Percentiles rank a stretch among this genome's conserved stretches.
Conservation (phyloP, 2,113 vertebrate genomes). For the Malaclemys terrapin region DNA sequence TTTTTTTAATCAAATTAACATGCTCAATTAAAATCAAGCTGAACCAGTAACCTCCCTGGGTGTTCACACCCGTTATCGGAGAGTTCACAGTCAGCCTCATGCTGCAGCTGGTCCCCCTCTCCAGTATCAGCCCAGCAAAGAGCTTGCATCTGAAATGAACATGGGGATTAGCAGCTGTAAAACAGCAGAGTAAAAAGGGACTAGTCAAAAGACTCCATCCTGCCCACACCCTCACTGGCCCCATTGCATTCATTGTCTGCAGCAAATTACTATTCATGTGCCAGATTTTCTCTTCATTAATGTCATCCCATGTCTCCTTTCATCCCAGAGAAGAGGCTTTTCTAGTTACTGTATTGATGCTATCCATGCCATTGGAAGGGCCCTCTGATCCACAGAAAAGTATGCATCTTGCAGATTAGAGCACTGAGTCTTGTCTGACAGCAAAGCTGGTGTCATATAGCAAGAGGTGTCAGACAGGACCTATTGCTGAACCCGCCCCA, state of each 20-base stretch:
- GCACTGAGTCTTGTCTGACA: not conserved
- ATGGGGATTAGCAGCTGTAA: not conserved
- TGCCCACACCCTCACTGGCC: not conserved
- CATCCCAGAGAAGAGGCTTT: slow-evolving; percentile 3
- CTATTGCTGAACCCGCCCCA: not conserved
- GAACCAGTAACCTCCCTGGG: accelerated
- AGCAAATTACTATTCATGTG: not conserved
- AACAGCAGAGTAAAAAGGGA: not conserved
- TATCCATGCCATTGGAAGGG: not conserved
- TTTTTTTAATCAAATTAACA: accelerated
- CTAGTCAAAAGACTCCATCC: not conserved
- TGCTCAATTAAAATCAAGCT: not conserved
- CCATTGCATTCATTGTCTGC: not conserved
- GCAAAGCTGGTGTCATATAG: not conserved
- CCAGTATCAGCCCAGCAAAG: not conserved
- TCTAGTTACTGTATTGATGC: slow-evolving; percentile 10
- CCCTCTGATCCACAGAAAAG: not conserved
- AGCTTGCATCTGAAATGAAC: not conserved
- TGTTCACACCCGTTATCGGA: not conserved
- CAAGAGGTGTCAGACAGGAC: not conserved
- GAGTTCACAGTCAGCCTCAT: not conserved
- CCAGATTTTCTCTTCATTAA: slow-evolving; percentile 14
- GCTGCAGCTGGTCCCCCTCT: not conserved
- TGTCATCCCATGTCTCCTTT: slow-evolving; percentile 23
- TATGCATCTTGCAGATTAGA: not conserved